Evolutionary conservation across 2,888 invertebrate species (phyloP).

Genomic region (Caenorhabditis sp.): DNA sequence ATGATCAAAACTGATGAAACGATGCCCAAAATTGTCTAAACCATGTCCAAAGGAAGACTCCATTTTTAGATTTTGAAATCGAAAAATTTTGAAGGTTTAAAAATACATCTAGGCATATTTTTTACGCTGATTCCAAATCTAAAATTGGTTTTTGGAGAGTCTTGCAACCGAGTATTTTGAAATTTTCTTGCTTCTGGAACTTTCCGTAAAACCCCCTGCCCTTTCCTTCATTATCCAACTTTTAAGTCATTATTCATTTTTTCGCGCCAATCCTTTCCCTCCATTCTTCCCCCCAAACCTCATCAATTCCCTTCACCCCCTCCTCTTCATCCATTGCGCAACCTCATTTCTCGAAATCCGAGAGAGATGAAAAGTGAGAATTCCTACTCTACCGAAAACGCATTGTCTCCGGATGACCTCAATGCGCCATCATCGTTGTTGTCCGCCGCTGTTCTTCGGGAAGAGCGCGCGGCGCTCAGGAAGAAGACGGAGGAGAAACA

Average conservation of each 20-base stretch:
- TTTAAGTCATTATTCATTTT: neutral
- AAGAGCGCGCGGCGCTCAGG: neutral
- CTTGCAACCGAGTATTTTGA: no score
- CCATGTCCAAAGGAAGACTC: no score
- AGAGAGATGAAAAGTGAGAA: constrained; percentile 24
- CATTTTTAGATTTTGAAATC: no score
- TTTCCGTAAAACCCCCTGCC: no score
- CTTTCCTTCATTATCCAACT: no score
- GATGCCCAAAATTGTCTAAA: no score
- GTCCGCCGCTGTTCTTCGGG: constrained; percentile 4
- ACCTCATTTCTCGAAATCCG: constrained; percentile 26
- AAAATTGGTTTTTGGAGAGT: no score
- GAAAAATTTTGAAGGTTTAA: no score
- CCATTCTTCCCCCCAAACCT: neutral
- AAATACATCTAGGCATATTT: no score
- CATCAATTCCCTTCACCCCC: neutral
- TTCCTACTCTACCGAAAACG: neutral
- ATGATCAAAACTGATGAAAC: no score
- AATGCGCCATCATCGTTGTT: constrained; percentile 15
- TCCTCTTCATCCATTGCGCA: constrained; percentile 11
- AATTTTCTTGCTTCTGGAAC: no score
- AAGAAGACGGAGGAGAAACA: constrained; percentile 9
- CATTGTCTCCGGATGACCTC: constrained; percentile 31
- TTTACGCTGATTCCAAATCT: no score
- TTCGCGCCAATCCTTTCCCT: neutral